These are phyloP conservation scores for Therioaphis trifolii DNA, from an alignment of 2,888 invertebrate species.

Conservation along the genomic window DNA sequence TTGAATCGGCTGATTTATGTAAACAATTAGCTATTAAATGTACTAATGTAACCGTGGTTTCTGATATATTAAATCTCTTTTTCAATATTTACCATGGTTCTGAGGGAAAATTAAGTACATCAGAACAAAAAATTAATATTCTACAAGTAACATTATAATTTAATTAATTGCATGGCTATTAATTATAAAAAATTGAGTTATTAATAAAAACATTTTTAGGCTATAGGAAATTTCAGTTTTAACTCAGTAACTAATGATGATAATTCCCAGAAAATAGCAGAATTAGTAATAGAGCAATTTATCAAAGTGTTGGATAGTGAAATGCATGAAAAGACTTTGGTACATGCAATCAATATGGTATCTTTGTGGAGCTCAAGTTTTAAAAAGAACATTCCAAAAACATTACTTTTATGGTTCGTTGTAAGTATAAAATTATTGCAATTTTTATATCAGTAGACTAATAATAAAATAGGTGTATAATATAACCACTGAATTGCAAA, in stretches of 20 bases:
- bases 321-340: slow-evolving; percentile 91
- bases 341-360: slow-evolving; percentile 84
- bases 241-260: slow-evolving; percentile 76
- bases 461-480: too few species aligned
- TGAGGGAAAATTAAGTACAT: slow-evolving; percentile 89
- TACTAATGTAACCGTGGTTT: slow-evolving; percentile 75
- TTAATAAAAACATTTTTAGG: slow-evolving; percentile 46
- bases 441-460: too few species aligned
- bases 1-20: slow-evolving; percentile 80
- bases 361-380: slow-evolving; percentile 81
- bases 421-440: slow-evolving; percentile 47
- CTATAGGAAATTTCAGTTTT: slow-evolving; percentile 78
- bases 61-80: slow-evolving; percentile 76
- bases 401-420: slow-evolving; percentile 39
- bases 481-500: not conserved
- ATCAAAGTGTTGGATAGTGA: slow-evolving; percentile 85
- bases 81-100: slow-evolving; percentile 88
- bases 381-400: slow-evolving; percentile 74
- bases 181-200: too few species aligned
- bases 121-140: slow-evolving; percentile 88
- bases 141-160: slow-evolving; percentile 68
- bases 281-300: slow-evolving; percentile 76
- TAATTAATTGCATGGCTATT: too few species aligned
- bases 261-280: slow-evolving; percentile 72
- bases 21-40: slow-evolving; percentile 79